Base-by-base conservation (phyloP, 2,888 invertebrate species). In the Amaurobius ferox region DNA sequence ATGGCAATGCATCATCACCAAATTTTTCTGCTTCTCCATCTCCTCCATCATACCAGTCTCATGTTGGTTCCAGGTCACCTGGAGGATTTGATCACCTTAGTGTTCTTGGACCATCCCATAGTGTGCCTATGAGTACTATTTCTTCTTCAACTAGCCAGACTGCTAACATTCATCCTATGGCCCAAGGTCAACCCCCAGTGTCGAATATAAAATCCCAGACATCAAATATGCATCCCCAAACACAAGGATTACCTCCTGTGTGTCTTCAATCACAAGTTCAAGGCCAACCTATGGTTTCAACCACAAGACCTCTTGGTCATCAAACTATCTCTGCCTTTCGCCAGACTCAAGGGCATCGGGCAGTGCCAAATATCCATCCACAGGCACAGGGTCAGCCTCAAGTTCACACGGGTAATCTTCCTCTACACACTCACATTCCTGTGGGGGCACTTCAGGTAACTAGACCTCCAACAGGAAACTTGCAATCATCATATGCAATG, bases 331-430 rank as follows among this genome's bases (percentile, higher is more conserved):
- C 83, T 78, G 78, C 87, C 29, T 87, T 79, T 80, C 76, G 85
- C 23, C 88, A 68, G 73, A 79, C 79, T 29, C 87, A 74, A 81
- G 81, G 71, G 48, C 86, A 70, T 74, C 70, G 78, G 44, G 61
- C 85, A 81, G 81, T 87, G 76, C 87, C 88, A 48, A 83, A 85
- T 64, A 88, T 88, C 67, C 87, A 88, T 86, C 88, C 88, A 76
- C 86, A 87, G 86, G 87, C 87, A 76, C 87, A 87, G 76, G 88
- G 88, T 72, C 86, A 87, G 62, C 87, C 88, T 61, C 86, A 86
- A 72, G 87, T 88, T 39, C 81, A 88, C 61, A 86, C 88, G 61
- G 86, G 86, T 77, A 81, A 87, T 61, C 79, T 88, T 61, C 85
- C 85, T 74, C 81, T 87, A 16, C 85, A 80, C 62, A 79, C 87